Percentiles rank a stretch among this genome's conserved stretches.
Evolutionary conservation across 2,113 vertebrate genomes (phyloP).

Genomic region (Centropristis striata): DNA sequence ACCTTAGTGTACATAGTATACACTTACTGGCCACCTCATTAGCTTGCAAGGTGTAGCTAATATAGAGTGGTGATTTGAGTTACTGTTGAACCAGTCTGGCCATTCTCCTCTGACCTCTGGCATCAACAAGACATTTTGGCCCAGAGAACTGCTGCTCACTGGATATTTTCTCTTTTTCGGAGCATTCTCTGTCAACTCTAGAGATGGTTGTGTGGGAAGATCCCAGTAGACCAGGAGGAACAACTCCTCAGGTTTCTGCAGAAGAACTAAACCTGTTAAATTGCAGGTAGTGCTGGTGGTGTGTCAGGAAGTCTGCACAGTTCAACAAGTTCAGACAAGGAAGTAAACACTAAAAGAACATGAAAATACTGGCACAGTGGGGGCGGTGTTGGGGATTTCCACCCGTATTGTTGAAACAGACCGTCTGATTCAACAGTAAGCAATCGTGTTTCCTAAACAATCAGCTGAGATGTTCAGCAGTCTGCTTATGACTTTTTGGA

Average conservation of each 20-base stretch:
- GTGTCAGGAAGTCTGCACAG: neutral
- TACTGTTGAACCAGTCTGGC: no score
- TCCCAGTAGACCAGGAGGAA: no score
- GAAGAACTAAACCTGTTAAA: neutral
- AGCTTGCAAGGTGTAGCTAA: no score
- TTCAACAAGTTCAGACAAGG: neutral
- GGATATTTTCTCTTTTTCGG: no score
- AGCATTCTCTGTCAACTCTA: no score
- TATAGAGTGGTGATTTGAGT: no score
- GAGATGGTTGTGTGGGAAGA: no score
- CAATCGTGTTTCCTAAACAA: neutral
- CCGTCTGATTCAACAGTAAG: neutral
- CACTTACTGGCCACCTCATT: no score
- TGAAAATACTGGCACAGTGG: neutral
- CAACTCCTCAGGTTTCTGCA: neutral
- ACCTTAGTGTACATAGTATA: no score
- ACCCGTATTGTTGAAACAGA: neutral
- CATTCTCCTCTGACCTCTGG: no score
- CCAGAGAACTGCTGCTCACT: no score
- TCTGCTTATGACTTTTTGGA: neutral
- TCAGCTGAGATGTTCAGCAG: neutral
- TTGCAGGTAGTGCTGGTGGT: neutral
- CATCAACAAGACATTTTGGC: no score
- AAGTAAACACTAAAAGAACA: neutral
- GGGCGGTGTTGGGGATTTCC: conserved; percentile 9